Evolutionary conservation across 2,888 invertebrate genomes (phyloP), one percentile per base, ranked within the genome.

Genomic region (Eilema sororculum): DNA sequence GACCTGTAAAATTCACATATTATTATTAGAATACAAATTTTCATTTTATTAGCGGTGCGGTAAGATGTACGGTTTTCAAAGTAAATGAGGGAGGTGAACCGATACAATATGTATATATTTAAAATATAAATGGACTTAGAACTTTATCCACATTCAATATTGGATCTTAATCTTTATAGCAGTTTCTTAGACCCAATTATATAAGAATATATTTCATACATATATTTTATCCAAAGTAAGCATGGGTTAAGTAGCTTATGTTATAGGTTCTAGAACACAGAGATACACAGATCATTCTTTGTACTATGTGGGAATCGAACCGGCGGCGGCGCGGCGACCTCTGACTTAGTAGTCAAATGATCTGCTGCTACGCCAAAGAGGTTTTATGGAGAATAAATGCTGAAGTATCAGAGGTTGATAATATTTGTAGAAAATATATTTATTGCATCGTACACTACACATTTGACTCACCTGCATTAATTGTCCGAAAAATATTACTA

Each of bases 391-490:
- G 6, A n/a, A 2, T 20, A 20, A n/a, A 52, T n/a, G 8, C 1
- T 41, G 0, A 41, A 5, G 16, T 16, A 16, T 16, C 16, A 41
- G 41, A 16, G 41, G 56, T 56, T 22, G 20, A 56, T 22, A n/a
- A 56, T 22, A 24, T 9, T 22, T 56, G 8, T 22, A 41, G 13
- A 16, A 41, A 37, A 37, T 37, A 12, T 37, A 37, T 12, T 37
- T 8, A 37, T 37, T 37, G 8, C n/a, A 56, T 56, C 12, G 2
- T 56, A 56, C 22, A 20, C 28, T 56, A 56, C 22, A 20, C 28
- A 60, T n/a, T 30, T 0, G 8, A 9, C 30, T 67, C 89, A 94
- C 94, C 91, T 89, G 87, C 85, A 78, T 85, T 88, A 75, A 77
- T 84, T 83, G 90, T 89, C 92, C 93, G 86, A 73, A 84, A 78